Conservation (phyloP, 2,797 vertebrate genomes). For the Pipistrellus pygmaeus region DNA sequence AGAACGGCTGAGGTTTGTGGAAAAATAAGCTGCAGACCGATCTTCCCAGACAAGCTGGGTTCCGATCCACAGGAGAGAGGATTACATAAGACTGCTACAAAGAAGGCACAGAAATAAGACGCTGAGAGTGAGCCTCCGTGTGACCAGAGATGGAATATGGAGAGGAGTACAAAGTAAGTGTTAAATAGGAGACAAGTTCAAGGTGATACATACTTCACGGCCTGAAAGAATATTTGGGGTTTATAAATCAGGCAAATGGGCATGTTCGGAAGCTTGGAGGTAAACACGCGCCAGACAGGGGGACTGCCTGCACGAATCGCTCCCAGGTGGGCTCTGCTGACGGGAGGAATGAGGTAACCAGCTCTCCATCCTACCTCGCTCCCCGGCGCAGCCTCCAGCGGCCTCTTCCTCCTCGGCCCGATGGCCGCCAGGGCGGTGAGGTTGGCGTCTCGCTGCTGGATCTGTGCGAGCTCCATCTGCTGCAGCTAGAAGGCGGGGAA, state of each 20-base stretch:
- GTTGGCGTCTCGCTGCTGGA: conserved; percentile 95
- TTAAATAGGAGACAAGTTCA: neutral
- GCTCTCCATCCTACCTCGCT: conserved; percentile 87
- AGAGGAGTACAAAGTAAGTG: neutral
- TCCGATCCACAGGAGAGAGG: neutral
- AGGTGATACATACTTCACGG: neutral
- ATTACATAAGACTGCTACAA: neutral
- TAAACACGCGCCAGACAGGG: neutral
- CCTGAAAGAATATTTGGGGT: neutral
- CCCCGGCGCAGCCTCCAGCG: conserved; percentile 87
- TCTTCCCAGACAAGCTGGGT: neutral
- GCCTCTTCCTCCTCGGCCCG: conserved; percentile 95
- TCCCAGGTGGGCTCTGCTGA: conserved; percentile 43
- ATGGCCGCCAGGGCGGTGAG: conserved; percentile 96
- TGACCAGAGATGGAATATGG: neutral
- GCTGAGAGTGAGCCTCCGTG: neutral
- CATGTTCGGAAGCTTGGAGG: conserved; percentile 27
- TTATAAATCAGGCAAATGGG: conserved; percentile 7
- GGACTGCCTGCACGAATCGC: neutral
- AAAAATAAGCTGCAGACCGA: neutral
- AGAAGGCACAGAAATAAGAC: conserved; percentile 21
- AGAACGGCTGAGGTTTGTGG: neutral
- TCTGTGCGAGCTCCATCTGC: conserved; percentile 93
- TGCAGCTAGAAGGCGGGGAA: conserved; percentile 90
- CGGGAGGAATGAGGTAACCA: conserved; percentile 28